These are phyloP conservation scores for Galendromus occidentalis DNA, from an alignment of 1,140 invertebrate genomes.

Conservation along the genomic window DNA sequence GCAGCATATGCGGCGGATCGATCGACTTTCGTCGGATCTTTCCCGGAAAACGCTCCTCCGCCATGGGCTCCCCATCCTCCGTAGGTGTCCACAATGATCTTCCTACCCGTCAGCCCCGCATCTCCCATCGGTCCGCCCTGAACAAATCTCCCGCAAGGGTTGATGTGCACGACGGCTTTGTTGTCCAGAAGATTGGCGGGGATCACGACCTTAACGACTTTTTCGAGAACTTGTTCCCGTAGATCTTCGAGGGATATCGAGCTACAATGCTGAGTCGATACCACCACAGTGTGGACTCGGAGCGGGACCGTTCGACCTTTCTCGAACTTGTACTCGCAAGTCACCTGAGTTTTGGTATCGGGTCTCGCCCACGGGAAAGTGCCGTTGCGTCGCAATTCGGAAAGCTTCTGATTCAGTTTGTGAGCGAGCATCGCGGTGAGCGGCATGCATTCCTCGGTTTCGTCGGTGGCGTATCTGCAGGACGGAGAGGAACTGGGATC, in stretches of 20 bases:
- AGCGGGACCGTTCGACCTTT: slow-evolving; percentile 70
- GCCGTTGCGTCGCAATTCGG: slow-evolving; percentile 32
- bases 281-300: slow-evolving; percentile 91
- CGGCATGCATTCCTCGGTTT: slow-evolving; percentile 42
- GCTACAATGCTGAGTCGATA: slow-evolving; percentile 87
- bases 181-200: slow-evolving; percentile 74
- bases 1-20: slow-evolving; percentile 46
- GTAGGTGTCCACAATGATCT: slow-evolving; percentile 54
- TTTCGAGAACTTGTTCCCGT: slow-evolving; percentile 62
- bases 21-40: slow-evolving; percentile 48
- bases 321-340: slow-evolving; percentile 25
- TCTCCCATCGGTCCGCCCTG: slow-evolving; percentile 77
- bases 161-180: slow-evolving; percentile 80
- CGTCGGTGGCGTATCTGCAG: slow-evolving; percentile 29
- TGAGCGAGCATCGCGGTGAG: slow-evolving; percentile 37
- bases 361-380: slow-evolving; percentile 36
- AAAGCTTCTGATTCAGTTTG: slow-evolving; percentile 33
- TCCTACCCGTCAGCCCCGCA: slow-evolving; percentile 46
- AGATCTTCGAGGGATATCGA: slow-evolving; percentile 68
- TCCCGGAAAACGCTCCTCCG: slow-evolving; percentile 50
- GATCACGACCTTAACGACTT: slow-evolving; percentile 82
- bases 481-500: no score
- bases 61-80: slow-evolving; percentile 49
- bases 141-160: slow-evolving; percentile 87
- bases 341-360: slow-evolving; percentile 39